Base-by-base conservation (phyloP, 2,888 invertebrate species). In the Zygothrica quintamaculata region DNA sequence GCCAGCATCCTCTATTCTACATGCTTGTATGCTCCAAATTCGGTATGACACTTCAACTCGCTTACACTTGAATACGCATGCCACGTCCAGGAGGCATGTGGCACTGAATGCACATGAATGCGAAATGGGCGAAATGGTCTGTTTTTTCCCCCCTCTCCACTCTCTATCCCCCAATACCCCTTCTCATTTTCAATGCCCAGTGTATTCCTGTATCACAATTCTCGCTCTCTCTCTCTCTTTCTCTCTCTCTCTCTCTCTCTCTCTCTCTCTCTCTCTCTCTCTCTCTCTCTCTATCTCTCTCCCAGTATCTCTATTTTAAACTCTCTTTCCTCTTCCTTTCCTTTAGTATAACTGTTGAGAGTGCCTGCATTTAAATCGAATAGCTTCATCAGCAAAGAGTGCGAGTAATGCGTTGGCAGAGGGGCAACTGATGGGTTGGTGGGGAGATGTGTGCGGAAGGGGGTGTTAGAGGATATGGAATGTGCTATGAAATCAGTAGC, bases 51-150 rank as follows among this genome's bases (percentile, higher is more conserved):
- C 86, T 80, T 86, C 86, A 80, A 70, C 84, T 84, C 59, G 77
- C 80, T 84, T 70, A 70, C 84, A 84, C 86, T 84, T 77, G 78
- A 79, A 79, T 79, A 79, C 78, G 84, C 84, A 81, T 79, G 84
- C 84, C 77, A 84, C 77, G 84, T 84, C 86, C 79, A 85, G 79
- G 47, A 70, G 69, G 29, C 46, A 9, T 8, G 39, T 50, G 59
- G 13, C 55, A 52, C 52, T 52, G 29, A n/a, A 34, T 56, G 84
- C 74, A 77, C 62, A 84, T 80, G 77, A 79, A 77, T 80, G 74
- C 65, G 39, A 59, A 73, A 69, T 58, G 78, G 65, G 61, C 48
- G 64, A 39, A 52, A 9, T 42, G 26, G 12, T 29, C 7, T 26
- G 6, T 33, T 5, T 12, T 31, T 3, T 0, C 9, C 39, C 1